Evolutionary conservation across 2,888 invertebrate species (phyloP), one percentile per base, ranked within the genome.

Genomic region (Apamea epomidion): DNA sequence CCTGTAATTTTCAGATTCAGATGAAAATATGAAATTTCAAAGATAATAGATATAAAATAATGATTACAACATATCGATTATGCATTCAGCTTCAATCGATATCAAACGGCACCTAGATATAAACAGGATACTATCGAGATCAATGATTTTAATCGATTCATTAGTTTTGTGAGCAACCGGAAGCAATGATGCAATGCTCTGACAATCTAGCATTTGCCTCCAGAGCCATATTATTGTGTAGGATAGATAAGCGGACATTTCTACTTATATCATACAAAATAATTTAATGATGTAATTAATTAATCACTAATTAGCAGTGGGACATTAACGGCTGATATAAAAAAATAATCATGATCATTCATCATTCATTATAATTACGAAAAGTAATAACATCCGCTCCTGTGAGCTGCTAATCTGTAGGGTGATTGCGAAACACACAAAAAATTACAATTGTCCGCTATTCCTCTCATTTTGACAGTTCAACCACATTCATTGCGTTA

Each of bases 41-140:
- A 42, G 42, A 37, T 37, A 37, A 37, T 18, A n/a, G n/a, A 32
- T 2, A 1, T 32, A 18, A 62, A 76, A 74, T 69, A 75, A 73
- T 74, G 7, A 80, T 78, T 73, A 69, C 54, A 72, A 76, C 69
- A 76, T 21, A 81, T 76, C 67, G 75, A 67, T 81, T 67, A 76
- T 51, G 51, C 65, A 77, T 76, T 32, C 58, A 60, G 14, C 64
- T 16, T 84, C 60, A 45, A 71, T 67, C n/a, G 76, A 76, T 45
- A 78, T 78, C 84, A 74, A 42, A 82, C 72, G 69, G 82, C 16
- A 54, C 1, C 51, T 8, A 18, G 32, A 16, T 37, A 29, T 76
- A 78, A 82, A 83, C 83, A 85, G 71, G 74, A 86, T 42, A 73
- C 6, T 2, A 75, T 78, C 48, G 6, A 72, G 64, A 78, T 78